Base-by-base conservation (phyloP, 2,888 invertebrate species). In the Panorpa germanica region DNA sequence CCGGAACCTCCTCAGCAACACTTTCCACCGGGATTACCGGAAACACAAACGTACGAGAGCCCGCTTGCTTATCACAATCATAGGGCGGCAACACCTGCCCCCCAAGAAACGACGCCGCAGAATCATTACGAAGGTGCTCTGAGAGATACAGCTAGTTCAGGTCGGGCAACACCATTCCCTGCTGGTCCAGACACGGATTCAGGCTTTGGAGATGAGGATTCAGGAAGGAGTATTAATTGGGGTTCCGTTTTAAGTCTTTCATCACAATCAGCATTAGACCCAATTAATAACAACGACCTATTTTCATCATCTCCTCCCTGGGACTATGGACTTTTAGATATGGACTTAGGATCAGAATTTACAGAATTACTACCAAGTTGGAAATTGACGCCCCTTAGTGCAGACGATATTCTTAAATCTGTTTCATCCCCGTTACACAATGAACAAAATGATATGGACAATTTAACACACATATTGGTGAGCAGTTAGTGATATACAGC, bases 211-310 rank as follows among this genome's bases (percentile, higher is more conserved):
- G 78, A 78, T 52, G 68, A 70, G 36, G 72, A 75, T 42, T 62
- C 65, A 47, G 72, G 70, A 47, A 69, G 80, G 42, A 70, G 78
- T 43, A 85, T 86, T 54, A 85, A 85, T 58, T 86, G 86, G 86
- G 81, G 85, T 50, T 83, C 83, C 29, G 85, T 86, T 44, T 64
- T 86, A 39, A 82, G 80, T 49, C 65, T 86, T 28, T 78, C 81
- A 41, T 80, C 80, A 40, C 81, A 83, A 48, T 81, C 81, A 36
- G 82, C 82, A 49, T 61, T 83, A 33, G 83, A 83, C 55, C 80
- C 81, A 39, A 53, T 74, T 26, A 74, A 73, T 48, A 74, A 77
- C 57, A 80, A 78, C 55, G 80, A 82, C 59, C 59, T 80, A 41
- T 74, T 52, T 26, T 47, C 50, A 32, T 50, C 49, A 32, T 36